phyloP scores from a whole-genome alignment of 2,888 invertebrate genomes.

The Eupithecia dodoneata region DNA sequence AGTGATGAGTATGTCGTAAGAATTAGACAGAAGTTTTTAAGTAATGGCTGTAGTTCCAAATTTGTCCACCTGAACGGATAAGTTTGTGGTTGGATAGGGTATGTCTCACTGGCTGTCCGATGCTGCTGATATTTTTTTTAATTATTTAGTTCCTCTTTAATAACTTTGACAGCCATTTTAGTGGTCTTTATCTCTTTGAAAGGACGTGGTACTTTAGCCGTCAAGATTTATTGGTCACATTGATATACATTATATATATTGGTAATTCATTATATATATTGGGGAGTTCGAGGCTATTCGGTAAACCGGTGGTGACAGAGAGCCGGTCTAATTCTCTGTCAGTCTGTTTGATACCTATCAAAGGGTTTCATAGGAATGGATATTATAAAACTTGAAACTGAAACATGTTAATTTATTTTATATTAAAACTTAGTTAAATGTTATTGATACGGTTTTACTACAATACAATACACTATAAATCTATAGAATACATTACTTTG shows the following conservation, averaged over 20 bases:
- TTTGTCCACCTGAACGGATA: not conserved
- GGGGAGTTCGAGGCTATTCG: no score
- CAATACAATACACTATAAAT: not conserved
- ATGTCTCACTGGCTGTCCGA: not conserved
- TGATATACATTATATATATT: no score
- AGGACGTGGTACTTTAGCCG: not conserved
- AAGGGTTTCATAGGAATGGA: no score
- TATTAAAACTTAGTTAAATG: not conserved
- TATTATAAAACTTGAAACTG: no score
- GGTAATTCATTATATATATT: no score
- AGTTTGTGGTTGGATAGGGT: not conserved
- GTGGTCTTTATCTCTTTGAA: not conserved
- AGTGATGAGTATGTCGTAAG: not conserved
- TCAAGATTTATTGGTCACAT: not conserved
- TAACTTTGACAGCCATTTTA: conserved; percentile 2
- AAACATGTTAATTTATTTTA: not conserved
- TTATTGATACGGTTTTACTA: not conserved
- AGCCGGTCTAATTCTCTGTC: no score
- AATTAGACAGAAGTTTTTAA: not conserved
- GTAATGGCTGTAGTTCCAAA: not conserved
- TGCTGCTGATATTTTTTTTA: not conserved
- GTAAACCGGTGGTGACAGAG: no score
- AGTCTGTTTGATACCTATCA: no score
- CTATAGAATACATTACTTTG: no score
- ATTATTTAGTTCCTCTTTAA: conserved; percentile 10